Percentiles rank a stretch among this genome's conserved stretches.
phyloP scores from a whole-genome alignment of 2,888 invertebrate species.

The Metopia argyrocephala region DNA sequence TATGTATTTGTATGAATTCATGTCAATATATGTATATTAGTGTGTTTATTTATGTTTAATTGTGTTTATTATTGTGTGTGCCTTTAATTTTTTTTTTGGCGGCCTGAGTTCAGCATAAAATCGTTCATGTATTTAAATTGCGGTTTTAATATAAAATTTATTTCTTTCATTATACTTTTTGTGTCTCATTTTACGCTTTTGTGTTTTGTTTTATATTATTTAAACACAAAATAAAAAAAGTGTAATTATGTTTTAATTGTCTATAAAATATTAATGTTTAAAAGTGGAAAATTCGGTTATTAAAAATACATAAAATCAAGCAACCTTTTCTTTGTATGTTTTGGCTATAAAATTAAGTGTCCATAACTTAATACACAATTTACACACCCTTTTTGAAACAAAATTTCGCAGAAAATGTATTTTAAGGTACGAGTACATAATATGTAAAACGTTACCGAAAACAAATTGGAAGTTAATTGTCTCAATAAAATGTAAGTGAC shows the following conservation, averaged over 20 bases:
- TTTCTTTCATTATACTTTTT: neutral
- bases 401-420: too few relatives aligned
- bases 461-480: too few relatives aligned
- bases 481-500: too few relatives aligned
- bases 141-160: constrained; percentile 55
- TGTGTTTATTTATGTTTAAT: neutral
- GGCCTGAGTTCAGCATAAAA: constrained; percentile 13
- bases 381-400: too few relatives aligned
- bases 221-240: neutral
- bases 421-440: too few relatives aligned
- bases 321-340: neutral
- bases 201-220: neutral
- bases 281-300: constrained; percentile 13
- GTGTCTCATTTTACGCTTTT: neutral
- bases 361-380: too few relatives aligned
- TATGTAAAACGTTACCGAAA: too few relatives aligned
- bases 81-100: too few relatives aligned
- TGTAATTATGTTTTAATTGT: constrained; percentile 62
- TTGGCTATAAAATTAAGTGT: neutral
- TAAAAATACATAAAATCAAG: neutral
- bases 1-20: neutral
- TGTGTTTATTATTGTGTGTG: constrained; percentile 20
- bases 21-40: neutral
- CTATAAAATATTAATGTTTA: constrained; percentile 49
- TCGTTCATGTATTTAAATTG: constrained; percentile 54